Evolutionary conservation across 2,888 invertebrate species (phyloP).

Genomic region (Chymomyza procnemis): DNA sequence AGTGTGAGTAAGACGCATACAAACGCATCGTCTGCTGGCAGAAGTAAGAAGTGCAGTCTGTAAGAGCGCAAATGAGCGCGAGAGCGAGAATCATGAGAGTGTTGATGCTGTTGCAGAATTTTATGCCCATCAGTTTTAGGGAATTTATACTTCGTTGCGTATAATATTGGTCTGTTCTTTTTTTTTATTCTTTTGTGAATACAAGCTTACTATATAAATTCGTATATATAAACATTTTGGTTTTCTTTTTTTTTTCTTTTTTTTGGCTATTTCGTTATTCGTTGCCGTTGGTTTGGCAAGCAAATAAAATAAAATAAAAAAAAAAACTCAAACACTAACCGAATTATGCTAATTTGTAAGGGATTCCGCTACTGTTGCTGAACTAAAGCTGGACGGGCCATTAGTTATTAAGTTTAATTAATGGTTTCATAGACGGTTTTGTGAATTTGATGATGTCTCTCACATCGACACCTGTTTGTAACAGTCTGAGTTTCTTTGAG

Average conservation of each 20-base stretch:
- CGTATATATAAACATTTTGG: too few species aligned
- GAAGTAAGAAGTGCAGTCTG: too few species aligned
- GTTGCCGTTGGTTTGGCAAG: constrained; percentile 9
- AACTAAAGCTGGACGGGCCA: constrained; percentile 24
- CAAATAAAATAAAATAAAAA: too few species aligned
- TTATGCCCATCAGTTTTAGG: neutral
- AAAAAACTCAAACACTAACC: constrained; percentile 21
- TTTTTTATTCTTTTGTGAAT: neutral
- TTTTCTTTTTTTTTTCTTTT: neutral
- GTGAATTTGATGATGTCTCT: constrained; percentile 34
- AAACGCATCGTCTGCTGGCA: too few species aligned
- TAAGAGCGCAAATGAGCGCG: too few species aligned
- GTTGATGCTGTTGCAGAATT: too few species aligned
- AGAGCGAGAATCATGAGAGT: too few species aligned
- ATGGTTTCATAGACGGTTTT: constrained; percentile 28
- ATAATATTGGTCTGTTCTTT: neutral
- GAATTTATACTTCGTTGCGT: neutral
- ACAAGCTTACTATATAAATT: too few species aligned
- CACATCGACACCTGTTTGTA: constrained; percentile 38
- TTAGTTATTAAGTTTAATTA: constrained; percentile 44
- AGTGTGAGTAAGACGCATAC: too few species aligned
- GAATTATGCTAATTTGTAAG: constrained; percentile 44
- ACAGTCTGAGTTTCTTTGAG: neutral
- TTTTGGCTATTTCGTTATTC: neutral
- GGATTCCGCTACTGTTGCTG: constrained; percentile 44